These are phyloP conservation scores for Cynodonichthys magdalenae DNA, from an alignment of 2,797 vertebrate species.

Conservation along the genomic window DNA sequence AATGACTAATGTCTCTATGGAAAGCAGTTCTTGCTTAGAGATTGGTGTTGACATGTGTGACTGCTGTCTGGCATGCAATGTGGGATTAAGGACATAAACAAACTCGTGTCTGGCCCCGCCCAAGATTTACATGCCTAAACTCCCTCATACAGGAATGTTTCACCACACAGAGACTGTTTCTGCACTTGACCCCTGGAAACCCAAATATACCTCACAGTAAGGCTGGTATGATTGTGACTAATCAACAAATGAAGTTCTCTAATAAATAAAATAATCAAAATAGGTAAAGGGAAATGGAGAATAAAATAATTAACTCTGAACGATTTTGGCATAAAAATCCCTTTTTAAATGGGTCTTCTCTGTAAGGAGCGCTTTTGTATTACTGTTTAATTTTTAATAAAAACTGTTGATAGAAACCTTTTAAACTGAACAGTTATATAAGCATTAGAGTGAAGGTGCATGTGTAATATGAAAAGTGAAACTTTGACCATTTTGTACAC, in stretches of 20 bases:
- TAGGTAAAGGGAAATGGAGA: too few relatives aligned
- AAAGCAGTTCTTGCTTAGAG: conserved; percentile 61
- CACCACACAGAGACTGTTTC: neutral
- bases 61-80: conserved; percentile 76
- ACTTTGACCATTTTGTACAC: too few relatives aligned
- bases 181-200: neutral
- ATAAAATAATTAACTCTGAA: too few relatives aligned
- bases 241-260: neutral
- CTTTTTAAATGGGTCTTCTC: too few relatives aligned
- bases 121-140: conserved; percentile 15
- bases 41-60: conserved; percentile 69
- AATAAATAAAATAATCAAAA: neutral
- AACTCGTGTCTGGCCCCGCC: conserved; percentile 55
- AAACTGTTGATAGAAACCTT: too few relatives aligned
- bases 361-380: too few relatives aligned
- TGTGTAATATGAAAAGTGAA: too few relatives aligned
- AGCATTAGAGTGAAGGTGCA: too few relatives aligned
- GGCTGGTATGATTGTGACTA: neutral
- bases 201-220: neutral
- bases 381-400: too few relatives aligned
- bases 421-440: too few relatives aligned
- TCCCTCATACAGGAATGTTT: conserved; percentile 30
- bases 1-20: conserved; percentile 70
- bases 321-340: too few relatives aligned
- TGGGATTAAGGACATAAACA: conserved; percentile 73